Conservation (phyloP, 2,113 vertebrate species). For the Cairina moschata region DNA sequence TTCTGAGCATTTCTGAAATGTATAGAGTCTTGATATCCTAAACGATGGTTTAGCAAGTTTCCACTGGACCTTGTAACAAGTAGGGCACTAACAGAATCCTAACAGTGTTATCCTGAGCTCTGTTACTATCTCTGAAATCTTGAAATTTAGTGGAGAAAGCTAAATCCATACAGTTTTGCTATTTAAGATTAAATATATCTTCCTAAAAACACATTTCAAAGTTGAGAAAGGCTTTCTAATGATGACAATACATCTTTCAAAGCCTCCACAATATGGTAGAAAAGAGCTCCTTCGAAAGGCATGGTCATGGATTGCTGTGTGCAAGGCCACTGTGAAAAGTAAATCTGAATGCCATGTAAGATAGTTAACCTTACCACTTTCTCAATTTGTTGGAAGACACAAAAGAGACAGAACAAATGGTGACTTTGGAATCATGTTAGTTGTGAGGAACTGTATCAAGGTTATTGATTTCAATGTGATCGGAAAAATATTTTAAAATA, state of each 20-base stretch:
- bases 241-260: background rate
- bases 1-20: constrained; percentile 13
- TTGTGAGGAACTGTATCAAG: background rate
- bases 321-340: background rate
- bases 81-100: background rate
- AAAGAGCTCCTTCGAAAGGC: background rate
- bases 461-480: background rate
- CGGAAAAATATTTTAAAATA: background rate
- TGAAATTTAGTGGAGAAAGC: background rate
- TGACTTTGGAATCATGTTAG: background rate
- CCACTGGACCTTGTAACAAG: background rate
- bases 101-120: background rate
- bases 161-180: background rate
- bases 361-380: background rate
- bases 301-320: background rate
- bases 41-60: constrained; percentile 4
- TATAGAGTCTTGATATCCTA: background rate
- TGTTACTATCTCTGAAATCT: background rate
- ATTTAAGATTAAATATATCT: background rate
- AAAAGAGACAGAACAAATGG: background rate
- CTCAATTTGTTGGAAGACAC: background rate
- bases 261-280: background rate
- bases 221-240: background rate
- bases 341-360: background rate
- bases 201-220: background rate